Base-by-base conservation (phyloP, 2,113 vertebrate genomes). In the Notarius lentiginosus region DNA sequence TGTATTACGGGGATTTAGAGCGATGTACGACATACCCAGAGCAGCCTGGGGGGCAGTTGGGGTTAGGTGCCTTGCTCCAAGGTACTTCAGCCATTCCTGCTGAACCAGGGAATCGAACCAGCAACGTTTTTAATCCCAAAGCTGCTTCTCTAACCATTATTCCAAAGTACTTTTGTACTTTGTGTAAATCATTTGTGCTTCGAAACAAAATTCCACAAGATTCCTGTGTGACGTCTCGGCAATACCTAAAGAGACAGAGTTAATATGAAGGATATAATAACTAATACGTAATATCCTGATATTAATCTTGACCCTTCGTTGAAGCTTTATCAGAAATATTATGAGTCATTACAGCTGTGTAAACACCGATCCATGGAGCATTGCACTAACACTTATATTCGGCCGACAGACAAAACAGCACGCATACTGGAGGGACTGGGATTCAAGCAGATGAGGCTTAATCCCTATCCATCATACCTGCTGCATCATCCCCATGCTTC, bases 391-490 rank as follows among this genome's bases (percentile, higher is more conserved):
- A 49, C 24, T 84, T 30, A 61, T 30, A 51, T 56, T 72, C 61
- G 14, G 68, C 73, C 41, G 55, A 66, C 82, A 88, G 84, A 75
- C 84, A 88, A 58, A 87, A 84, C 51, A 87, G n/a, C 72, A 85
- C 34, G 53, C 53, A 53, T 30, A 58, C 56, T 15, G 7, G 41
- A 81, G 55, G 9, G 34, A 84, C 2, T 20, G 17, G 24, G 58
- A 65, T 72, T 53, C 22, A n/a, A 22, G 30, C 41, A 76, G 55
- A 75, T 51, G 17, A 65, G 27, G 47, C 53, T 60, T 58, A 27
- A 58, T 10, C 17, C 27, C 55, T 12, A 8, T 73, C 51, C 22
- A 41, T 89, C 65, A 60, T 58, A 86, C 86, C 84, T 79, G 80
- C 47, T 66, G 53, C 61, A 22, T 85, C 72, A 72, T 66, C 70